Base-by-base conservation (phyloP, 2,113 vertebrate species). In the Pseudopipra pipra region DNA sequence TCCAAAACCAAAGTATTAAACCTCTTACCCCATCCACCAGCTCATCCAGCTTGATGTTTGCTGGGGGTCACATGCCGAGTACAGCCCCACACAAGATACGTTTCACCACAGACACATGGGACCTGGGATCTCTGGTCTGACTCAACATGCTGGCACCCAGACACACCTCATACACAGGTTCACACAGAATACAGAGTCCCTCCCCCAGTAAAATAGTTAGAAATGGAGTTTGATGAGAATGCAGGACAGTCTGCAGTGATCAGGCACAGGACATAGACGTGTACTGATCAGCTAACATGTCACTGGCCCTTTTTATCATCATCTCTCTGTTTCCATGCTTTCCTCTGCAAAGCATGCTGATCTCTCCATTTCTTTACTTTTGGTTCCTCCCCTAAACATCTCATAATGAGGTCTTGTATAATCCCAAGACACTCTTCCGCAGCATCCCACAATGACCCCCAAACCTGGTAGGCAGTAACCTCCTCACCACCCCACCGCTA, bases 21-120 rank as follows among this genome's bases (percentile, higher is more conserved):
- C 11, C 35, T 61, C 46, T 47, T 78, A 14, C 11, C 12, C 19
- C 25, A 25, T 18, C 14, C 41, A 35, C 19, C 27, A 67, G 11
- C 16, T 22, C 9, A 14, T 18, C 4, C 27, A 79, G 8, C 13
- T 33, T 18, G 46, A 58, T 11, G 2, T 28, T 67, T 35, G 15
- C 27, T 72, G 31, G 39, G 1, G 1, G 17, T 14, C 51, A 35
- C 8, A 11, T 0, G 2, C 46, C 27, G 52, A 6, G 22, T 14
- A 23, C 31, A 37, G 12, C 27, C 10, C 11, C 15, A 28, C 15
- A 22, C 6, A 83, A 19, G 22, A 47, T 37, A 22, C 9, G 21
- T 39, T 77, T 41, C n/a, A 41, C 12, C 18, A 35, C 49, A 59
- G 21, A 23, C 17, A 35, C 14, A 31, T 0, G 2, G 14, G 28